Conservation (phyloP, 2,888 invertebrate species). For the Sialis lutaria region DNA sequence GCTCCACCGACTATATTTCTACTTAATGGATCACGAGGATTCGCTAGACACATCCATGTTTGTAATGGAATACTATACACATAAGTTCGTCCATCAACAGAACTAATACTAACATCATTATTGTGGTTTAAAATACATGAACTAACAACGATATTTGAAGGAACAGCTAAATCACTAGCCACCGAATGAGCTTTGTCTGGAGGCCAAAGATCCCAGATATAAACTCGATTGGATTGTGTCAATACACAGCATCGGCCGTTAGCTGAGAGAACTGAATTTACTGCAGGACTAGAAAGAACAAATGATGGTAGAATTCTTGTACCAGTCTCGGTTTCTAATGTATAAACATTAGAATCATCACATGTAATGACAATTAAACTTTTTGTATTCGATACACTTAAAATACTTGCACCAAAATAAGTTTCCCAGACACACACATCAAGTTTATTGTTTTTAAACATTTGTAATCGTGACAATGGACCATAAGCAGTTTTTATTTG, state of each 20-base stretch:
- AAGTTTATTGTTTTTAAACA: constrained; percentile 33
- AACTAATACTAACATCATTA: constrained; percentile 65
- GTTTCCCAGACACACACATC: constrained; percentile 46
- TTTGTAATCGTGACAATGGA: constrained; percentile 35
- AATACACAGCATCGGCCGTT: constrained; percentile 31
- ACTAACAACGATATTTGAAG: constrained; percentile 15
- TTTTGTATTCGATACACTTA: constrained; percentile 40
- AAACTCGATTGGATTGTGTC: constrained; percentile 31
- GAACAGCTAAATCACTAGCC: neutral
- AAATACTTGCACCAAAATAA: constrained; percentile 41
- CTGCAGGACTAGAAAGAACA: constrained; percentile 36
- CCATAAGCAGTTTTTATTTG: constrained; percentile 41
- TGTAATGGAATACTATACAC: constrained; percentile 62
- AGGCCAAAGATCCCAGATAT: constrained; percentile 39
- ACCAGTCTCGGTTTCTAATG: constrained; percentile 34
- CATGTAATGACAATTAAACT: constrained; percentile 44
- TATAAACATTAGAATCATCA: constrained; percentile 48
- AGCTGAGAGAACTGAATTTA: constrained; percentile 33
- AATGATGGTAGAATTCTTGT: constrained; percentile 32
- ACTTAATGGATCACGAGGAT: constrained; percentile 33
- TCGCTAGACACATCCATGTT: constrained; percentile 42
- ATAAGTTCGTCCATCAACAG: constrained; percentile 72
- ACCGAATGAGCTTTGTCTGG: neutral
- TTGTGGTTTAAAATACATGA: constrained; percentile 38
- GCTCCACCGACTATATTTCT: constrained; percentile 23